Conservation (phyloP, 1,140 invertebrate genomes). For the Panonychus citri region DNA sequence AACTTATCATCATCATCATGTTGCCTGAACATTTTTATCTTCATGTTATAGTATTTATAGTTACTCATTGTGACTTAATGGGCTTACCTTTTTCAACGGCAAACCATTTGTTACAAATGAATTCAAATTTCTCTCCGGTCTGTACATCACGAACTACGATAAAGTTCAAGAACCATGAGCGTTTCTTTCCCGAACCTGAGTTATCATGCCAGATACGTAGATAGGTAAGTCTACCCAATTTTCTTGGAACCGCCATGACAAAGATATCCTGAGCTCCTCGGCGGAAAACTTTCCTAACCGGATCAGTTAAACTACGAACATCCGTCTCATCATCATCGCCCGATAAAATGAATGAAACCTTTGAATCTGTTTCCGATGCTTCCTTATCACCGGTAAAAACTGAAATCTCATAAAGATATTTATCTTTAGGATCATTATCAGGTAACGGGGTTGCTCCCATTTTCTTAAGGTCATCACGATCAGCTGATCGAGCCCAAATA, state of each 20-base stretch:
- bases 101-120: conserved; percentile 21
- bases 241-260: conserved; percentile 23
- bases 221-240: conserved; percentile 16
- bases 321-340: conserved; percentile 26
- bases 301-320: conserved; percentile 22
- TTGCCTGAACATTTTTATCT: no score
- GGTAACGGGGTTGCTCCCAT: conserved; percentile 26
- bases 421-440: conserved; percentile 26
- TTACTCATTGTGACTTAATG: no score
- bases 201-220: conserved; percentile 22
- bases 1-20: no score
- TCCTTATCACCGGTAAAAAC: conserved; percentile 25
- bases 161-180: conserved; percentile 20
- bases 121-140: conserved; percentile 20
- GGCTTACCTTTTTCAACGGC: conserved; percentile 18
- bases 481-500: conserved; percentile 27
- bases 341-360: conserved; percentile 26
- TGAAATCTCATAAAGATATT: conserved; percentile 23
- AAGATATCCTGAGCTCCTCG: conserved; percentile 26
- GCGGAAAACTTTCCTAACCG: conserved; percentile 24
- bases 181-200: conserved; percentile 18
- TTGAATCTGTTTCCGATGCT: conserved; percentile 26
- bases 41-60: no score
- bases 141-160: conserved; percentile 20
- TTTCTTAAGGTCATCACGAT: conserved; percentile 27